A percentile compares a stretch with the other conserved stretches of the same genome.
phyloP scores from a whole-genome alignment of 2,888 invertebrate genomes.

The Caenorhabditis afra region DNA sequence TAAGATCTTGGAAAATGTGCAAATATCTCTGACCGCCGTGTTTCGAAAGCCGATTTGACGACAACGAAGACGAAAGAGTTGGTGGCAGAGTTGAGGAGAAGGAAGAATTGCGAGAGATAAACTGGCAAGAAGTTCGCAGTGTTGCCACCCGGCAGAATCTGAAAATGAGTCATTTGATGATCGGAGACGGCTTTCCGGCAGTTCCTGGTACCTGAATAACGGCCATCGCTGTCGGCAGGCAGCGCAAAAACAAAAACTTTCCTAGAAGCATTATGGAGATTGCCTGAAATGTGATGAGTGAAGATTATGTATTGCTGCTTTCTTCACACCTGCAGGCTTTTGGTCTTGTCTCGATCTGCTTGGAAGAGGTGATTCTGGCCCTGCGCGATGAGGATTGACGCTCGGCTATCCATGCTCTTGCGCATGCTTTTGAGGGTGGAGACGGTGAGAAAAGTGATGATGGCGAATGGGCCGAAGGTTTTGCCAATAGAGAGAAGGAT shows the following conservation, averaged over 20 bases:
- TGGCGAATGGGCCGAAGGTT: conserved; percentile 71
- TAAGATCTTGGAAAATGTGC: background rate
- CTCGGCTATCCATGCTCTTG: conserved; percentile 72
- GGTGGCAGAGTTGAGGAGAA: conserved; percentile 73
- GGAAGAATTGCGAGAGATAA: conserved; percentile 62
- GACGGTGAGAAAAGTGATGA: conserved; percentile 70
- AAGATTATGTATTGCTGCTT: background rate
- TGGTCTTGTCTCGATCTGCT: conserved; percentile 72
- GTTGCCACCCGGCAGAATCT: conserved; percentile 43
- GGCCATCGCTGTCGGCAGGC: conserved; percentile 69
- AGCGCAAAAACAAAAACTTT: conserved; percentile 71
- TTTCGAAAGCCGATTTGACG: conserved; percentile 73
- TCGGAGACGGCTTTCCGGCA: background rate
- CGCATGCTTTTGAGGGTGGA: conserved; percentile 66
- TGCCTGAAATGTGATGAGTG: conserved; percentile 57
- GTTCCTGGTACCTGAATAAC: conserved; percentile 41
- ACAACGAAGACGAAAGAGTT: conserved; percentile 74
- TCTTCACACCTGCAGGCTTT: conserved; percentile 66
- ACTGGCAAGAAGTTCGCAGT: conserved; percentile 26
- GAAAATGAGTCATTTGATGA: background rate
- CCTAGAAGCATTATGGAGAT: conserved; percentile 72
- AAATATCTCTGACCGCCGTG: conserved; percentile 56
- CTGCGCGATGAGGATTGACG: conserved; percentile 71
- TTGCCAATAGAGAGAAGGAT: conserved; percentile 68
- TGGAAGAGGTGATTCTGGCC: conserved; percentile 71